Evolutionary conservation across 2,113 vertebrate species (phyloP).

Genomic region (Ceyx melanurus): DNA sequence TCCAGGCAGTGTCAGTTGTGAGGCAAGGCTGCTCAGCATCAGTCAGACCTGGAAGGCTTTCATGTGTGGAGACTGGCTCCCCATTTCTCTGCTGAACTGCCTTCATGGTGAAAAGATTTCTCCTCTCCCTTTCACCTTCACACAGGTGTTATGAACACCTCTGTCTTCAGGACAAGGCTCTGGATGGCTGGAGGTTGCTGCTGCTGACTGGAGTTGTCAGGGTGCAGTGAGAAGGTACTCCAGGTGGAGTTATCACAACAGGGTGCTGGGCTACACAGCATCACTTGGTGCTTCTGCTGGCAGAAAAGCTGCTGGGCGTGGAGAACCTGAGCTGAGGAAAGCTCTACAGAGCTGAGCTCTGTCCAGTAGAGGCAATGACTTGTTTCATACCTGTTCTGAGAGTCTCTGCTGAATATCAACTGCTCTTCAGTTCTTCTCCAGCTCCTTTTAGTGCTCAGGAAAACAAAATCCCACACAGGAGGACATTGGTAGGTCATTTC

Average conservation of each 20-base stretch:
- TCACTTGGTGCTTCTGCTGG: conserved; percentile 9
- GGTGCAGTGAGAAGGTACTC: background rate
- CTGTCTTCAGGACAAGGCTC: background rate
- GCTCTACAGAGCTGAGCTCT: conserved; percentile 10
- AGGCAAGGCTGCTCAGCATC: background rate
- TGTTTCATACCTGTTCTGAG: conserved; percentile 27
- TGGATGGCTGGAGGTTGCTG: background rate
- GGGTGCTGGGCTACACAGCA: background rate
- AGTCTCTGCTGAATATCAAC: background rate
- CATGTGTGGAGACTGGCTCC: background rate
- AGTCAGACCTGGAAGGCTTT: background rate
- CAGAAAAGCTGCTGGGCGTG: conserved; percentile 15
- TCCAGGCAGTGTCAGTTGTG: background rate
- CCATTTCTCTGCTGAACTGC: background rate
- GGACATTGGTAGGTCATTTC: background rate
- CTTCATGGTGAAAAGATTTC: background rate
- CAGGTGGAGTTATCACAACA: background rate
- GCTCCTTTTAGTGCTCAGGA: background rate
- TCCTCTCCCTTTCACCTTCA: background rate
- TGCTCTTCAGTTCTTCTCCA: background rate
- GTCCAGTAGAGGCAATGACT: background rate
- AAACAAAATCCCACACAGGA: background rate
- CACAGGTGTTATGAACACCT: background rate
- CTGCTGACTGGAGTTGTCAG: background rate
- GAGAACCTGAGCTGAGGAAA: background rate